Evolutionary conservation across 2,888 invertebrate species (phyloP), one percentile per base, ranked within the genome.

Genomic region (Julus scandinavius): DNA sequence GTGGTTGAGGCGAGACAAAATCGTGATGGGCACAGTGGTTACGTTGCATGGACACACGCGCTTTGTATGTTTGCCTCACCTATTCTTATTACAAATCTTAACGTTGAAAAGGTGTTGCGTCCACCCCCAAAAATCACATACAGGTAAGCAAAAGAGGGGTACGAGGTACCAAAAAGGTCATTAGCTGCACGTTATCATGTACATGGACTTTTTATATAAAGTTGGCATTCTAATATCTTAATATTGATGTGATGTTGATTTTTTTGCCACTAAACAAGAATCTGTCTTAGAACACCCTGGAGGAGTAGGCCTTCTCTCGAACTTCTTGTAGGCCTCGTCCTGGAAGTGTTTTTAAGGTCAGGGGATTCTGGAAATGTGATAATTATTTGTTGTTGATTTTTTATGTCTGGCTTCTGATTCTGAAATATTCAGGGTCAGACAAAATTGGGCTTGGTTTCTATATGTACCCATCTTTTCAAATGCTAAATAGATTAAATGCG

Each of bases 261-360:
- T 72, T 72, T 72, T 20, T 29, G 20, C 29, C 29, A 7, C 7
- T 72, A 20, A 58, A 7, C 63, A n/a, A 63, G 63, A 63, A 63
- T 63, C 2, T 29, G 29, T 6, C 72, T 72, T 72, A 7, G 29
- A 29, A 72, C 72, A 29, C 29, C 72, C 72, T 11, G 72, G 72
- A 72, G 72, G 72, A 29, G 72, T 72, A 72, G 72, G 63, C 63
- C 63, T 63, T 63, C 63, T 63, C 5, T 63, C 17, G 63, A 63
- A n/a, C 0, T 63, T 15, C n/a, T 63, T 2, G n/a, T 63, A 63
- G 63, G 29, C 72, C 72, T 72, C 72, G 72, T 72, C 2, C 72
- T 72, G 72, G 29, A 72, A 72, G 72, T 20, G 20, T 20, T 72
- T 72, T 72, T 72, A 72, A 72, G 72, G 72, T 72, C 72, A 72